These are phyloP conservation scores for Dichetophora obliterata DNA, from an alignment of 2,888 invertebrate genomes.

Conservation along the genomic window DNA sequence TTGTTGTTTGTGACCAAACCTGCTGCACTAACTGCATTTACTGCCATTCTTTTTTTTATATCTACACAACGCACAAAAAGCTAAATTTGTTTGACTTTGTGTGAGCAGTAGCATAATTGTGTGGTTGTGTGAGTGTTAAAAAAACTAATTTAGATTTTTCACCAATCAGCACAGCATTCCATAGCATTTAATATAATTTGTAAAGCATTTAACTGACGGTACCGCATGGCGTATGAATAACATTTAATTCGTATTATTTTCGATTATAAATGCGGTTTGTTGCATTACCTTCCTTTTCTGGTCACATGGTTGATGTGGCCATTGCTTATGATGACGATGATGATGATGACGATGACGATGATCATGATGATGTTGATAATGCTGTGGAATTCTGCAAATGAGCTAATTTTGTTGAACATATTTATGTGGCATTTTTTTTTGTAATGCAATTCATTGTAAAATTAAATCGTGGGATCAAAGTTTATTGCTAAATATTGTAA, in stretches of 20 bases:
- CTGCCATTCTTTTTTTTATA: background rate
- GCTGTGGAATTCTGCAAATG: too few species aligned
- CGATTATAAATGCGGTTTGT: conserved; percentile 1
- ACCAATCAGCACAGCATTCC: background rate
- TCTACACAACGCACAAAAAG: background rate
- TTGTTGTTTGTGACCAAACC: background rate
- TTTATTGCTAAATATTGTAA: too few species aligned
- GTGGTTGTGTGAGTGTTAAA: too few species aligned
- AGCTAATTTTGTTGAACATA: too few species aligned
- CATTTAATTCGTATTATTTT: conserved; percentile 9
- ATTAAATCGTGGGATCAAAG: too few species aligned
- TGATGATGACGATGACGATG: background rate
- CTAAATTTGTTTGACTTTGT: background rate
- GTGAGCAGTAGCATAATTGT: background rate
- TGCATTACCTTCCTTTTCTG: background rate
- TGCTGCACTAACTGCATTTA: background rate
- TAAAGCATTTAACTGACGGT: background rate
- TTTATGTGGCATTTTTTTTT: too few species aligned
- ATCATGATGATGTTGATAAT: too few species aligned
- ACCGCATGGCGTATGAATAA: background rate
- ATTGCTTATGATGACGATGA: background rate
- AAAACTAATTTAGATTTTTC: background rate
- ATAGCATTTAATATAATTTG: background rate
- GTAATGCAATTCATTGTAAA: too few species aligned
- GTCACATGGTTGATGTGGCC: too few species aligned